phyloP scores from a whole-genome alignment of 2,888 invertebrate species.

The Anagyrus pseudococci region DNA sequence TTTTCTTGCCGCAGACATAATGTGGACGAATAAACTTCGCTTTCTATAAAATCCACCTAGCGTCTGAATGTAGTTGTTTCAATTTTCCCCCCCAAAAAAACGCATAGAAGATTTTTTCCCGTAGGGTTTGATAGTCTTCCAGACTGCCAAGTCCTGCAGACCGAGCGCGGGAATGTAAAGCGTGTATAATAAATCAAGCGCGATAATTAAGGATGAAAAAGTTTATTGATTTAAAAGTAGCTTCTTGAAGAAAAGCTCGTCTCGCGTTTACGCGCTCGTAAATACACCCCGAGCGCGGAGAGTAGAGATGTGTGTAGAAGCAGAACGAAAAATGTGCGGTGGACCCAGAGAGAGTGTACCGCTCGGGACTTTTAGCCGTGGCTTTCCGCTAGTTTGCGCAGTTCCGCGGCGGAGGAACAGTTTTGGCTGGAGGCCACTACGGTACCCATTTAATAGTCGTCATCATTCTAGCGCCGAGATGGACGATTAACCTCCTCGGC shows the following conservation, averaged over 20 bases:
- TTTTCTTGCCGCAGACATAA: background rate
- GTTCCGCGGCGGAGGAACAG: constrained; percentile 43
- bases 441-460: constrained; percentile 45
- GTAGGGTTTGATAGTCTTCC: no score
- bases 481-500: constrained; percentile 44
- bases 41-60: background rate
- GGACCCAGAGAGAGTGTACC: no score
- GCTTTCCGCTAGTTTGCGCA: constrained; percentile 29
- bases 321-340: no score
- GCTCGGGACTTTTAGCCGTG: no score
- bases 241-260: no score
- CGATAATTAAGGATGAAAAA: no score
- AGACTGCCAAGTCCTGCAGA: background rate
- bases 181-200: no score
- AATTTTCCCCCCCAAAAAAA: background rate
- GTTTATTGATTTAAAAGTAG: no score
- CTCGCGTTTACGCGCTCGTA: no score
- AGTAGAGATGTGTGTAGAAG: no score
- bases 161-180: background rate
- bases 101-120: no score
- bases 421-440: constrained; percentile 40
- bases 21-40: background rate
- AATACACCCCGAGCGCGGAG: no score
- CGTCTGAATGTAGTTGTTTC: background rate
- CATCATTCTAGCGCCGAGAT: constrained; percentile 44